Base-by-base conservation (phyloP, 2,888 invertebrate species). In the Melanostoma mellinum region DNA sequence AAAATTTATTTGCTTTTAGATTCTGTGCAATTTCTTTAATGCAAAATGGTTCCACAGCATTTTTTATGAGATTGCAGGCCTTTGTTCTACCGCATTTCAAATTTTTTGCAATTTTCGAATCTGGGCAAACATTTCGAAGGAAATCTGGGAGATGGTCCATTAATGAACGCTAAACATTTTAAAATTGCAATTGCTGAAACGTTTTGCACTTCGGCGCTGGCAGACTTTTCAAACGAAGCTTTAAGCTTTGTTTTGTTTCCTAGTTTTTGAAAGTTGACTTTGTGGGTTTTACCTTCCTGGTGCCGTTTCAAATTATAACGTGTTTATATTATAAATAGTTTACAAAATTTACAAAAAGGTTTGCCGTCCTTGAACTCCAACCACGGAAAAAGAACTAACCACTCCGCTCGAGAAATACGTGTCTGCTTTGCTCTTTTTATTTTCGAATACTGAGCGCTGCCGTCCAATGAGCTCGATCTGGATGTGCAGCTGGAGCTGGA, bases 251-350 rank as follows among this genome's bases (percentile, higher is more conserved):
- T 30, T 48, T 48, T 48, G 30, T 61, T 46, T 32, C 33, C 44
- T 35, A 8, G 2, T 55, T 36, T n/a, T 68, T 56, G 9, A 58
- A 58, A 58, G 20, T 30, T 72, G 36, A 30, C 4, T 48, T 20
- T 48, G 48, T 48, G 48, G 0, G 30, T 48, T 30, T 8, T 48
- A 30, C 8, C 6, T 48, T 20, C n/a, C n/a, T n/a, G n/a, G n/a
- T n/a, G n/a, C n/a, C n/a, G n/a, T n/a, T n/a, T n/a, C n/a, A n/a
- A n/a, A n/a, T n/a, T n/a, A n/a, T n/a, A n/a, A n/a, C n/a, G n/a
- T n/a, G n/a, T n/a, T n/a, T n/a, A n/a, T n/a, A n/a, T n/a, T n/a
- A n/a, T n/a, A n/a, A n/a, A n/a, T n/a, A n/a, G n/a, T n/a, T n/a
- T n/a, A n/a, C n/a, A n/a, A n/a, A n/a, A n/a, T 48, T 46, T 48